Base-by-base conservation (phyloP, 2,113 vertebrate species). In the Setophaga petechia region DNA sequence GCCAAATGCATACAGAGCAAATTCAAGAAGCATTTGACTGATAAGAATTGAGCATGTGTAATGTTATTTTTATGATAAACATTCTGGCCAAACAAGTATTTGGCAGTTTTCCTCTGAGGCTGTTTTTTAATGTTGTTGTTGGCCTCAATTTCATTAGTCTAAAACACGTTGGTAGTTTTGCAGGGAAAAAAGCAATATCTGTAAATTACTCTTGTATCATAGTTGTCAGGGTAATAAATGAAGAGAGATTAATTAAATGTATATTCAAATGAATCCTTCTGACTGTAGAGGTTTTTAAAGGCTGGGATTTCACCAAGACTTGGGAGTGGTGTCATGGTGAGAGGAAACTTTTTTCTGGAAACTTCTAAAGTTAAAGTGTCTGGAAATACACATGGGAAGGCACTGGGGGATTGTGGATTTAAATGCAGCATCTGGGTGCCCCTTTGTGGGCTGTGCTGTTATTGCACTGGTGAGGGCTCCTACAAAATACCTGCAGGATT, bases 221-320 rank as follows among this genome's bases (percentile, higher is more conserved):
- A 84, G 69, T 68, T 97, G 91, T 94, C 93, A 92, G 10, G 1
- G 55, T 94, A 85, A 88, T 80, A 96, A 93, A 97, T 93, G 91
- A 89, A 84, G 62, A 81, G 46, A 86, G 46, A 95, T 85, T 96
- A 95, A 94, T 94, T 94, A 95, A 91, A 90, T 79, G 22, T 84
- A 47, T 72, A 89, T 92, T 91, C 75, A 94, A 68, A 94, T 76
- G 82, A 78, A 76, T 73, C 57, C 66, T 17, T 14, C 58, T 47
- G 47, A 71, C 83, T 91, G 54, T 18, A 80, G 51, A 82, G 41
- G 9, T 25, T 69, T 76, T 94, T 73, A 30, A 55, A 77, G 59
- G 6, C 59, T 74, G 27, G 12, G 35, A 62, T 87, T 96, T 94
- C 69, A 84, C 80, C 9, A 33, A 37, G 51, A 47, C 27, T 87